Percentiles rank a stretch among this genome's conserved stretches.
These are phyloP conservation scores for Pangasianodon hypophthalmus DNA, from an alignment of 2,113 vertebrate genomes.

Conservation along the genomic window DNA sequence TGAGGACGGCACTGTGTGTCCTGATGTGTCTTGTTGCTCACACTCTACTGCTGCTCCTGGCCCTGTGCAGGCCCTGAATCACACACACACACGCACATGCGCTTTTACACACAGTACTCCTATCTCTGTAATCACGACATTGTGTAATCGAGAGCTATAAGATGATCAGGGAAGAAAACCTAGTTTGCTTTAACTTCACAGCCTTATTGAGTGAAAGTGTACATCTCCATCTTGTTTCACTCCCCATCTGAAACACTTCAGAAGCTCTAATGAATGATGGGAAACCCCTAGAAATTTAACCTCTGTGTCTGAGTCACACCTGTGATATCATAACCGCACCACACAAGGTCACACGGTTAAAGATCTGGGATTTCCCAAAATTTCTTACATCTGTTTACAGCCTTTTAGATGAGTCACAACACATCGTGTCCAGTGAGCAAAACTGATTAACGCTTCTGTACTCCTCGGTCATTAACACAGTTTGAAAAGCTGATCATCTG, in stretches of 20 bases:
- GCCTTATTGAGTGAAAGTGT: neutral
- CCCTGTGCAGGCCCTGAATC: slow-evolving; percentile 43
- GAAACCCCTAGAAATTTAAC: slow-evolving; percentile 1
- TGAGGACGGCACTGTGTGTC: slow-evolving; percentile 48
- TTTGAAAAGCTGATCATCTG: neutral
- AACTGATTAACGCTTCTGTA: neutral
- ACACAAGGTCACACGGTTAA: neutral
- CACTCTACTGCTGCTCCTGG: slow-evolving; percentile 56
- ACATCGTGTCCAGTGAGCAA: neutral
- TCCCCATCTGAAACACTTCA: neutral
- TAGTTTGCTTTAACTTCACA: neutral
- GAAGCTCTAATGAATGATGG: neutral
- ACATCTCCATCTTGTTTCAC: neutral
- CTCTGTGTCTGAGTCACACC: neutral
- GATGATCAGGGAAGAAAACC: neutral
- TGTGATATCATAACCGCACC: neutral
- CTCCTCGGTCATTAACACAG: no score
- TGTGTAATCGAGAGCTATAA: neutral
- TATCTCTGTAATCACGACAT: neutral
- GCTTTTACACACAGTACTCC: neutral
- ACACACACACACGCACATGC: slow-evolving; percentile 31
- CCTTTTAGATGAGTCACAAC: neutral
- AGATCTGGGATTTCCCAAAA: neutral
- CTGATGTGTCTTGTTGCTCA: slow-evolving; percentile 61
- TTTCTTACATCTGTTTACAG: neutral